Conservation (phyloP, 92 coral and sea anemone genomes). For the Galaxea fascicularis region DNA sequence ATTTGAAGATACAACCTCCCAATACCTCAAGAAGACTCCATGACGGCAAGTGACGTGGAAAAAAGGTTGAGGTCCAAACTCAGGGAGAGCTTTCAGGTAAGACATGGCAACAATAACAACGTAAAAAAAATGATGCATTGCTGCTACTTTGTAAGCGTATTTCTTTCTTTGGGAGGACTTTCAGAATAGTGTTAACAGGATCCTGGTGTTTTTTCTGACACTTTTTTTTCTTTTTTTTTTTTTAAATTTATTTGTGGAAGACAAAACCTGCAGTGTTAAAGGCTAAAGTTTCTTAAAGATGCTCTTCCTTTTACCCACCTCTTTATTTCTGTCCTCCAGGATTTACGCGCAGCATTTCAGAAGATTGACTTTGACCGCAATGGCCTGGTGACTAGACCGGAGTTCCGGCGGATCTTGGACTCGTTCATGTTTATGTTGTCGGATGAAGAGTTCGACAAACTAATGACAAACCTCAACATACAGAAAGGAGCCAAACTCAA, state of each 20-base stretch:
- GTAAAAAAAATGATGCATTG: too few species aligned
- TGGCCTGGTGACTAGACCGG: constrained; percentile 84
- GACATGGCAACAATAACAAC: neutral
- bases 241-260: too few species aligned
- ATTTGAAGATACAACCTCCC: constrained; percentile 74
- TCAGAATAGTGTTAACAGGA: neutral
- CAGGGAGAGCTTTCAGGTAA: constrained; percentile 84
- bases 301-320: neutral
- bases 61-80: constrained; percentile 79
- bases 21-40: constrained; percentile 72
- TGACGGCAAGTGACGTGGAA: constrained; percentile 88
- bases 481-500: constrained; percentile 88
- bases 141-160: too few species aligned
- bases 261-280: neutral
- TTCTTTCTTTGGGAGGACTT: neutral
- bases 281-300: neutral
- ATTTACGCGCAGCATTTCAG: constrained; percentile 92
- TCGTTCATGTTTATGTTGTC: constrained; percentile 83
- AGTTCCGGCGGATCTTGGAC: constrained; percentile 93
- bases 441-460: constrained; percentile 92
- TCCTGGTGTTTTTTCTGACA: too few species aligned
- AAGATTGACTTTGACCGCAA: constrained; percentile 94
- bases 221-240: too few species aligned
- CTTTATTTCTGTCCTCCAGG: constrained; percentile 49
- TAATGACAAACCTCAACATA: constrained; percentile 78